Evolutionary conservation across 2,113 vertebrate species (phyloP).

Genomic region (Lepus europaeus): DNA sequence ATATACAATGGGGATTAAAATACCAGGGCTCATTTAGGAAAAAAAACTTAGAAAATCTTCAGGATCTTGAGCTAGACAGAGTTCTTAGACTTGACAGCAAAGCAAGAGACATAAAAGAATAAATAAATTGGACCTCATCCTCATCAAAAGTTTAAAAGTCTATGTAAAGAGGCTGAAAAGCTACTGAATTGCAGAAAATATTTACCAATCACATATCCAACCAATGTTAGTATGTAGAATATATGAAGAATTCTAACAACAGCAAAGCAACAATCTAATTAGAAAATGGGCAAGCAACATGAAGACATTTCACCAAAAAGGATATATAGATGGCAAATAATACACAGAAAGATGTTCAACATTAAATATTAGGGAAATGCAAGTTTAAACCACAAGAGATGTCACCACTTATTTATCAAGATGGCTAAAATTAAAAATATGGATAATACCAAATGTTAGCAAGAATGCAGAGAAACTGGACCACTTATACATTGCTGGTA

Average conservation of each 20-base stretch:
- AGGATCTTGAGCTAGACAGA: constrained; percentile 9
- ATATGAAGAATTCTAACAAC: constrained; percentile 24
- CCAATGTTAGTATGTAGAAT: constrained; percentile 24
- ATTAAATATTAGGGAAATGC: constrained; percentile 28
- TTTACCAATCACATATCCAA: not conserved
- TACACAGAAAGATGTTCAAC: constrained; percentile 1
- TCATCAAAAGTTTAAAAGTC: not conserved
- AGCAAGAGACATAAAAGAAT: constrained; percentile 43
- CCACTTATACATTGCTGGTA: not conserved
- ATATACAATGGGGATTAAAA: not conserved
- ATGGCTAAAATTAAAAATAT: constrained; percentile 49
- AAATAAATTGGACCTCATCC: not conserved
- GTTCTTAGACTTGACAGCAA: constrained; percentile 35
- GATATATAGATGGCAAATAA: constrained; percentile 18
- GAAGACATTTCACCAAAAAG: not conserved
- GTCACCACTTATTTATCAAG: not conserved
- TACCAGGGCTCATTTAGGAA: not conserved
- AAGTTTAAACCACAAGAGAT: constrained; percentile 15
- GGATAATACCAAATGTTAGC: not conserved
- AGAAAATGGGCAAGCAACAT: constrained; percentile 11
- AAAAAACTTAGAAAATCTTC: constrained; percentile 12
- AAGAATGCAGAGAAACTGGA: constrained; percentile 12
- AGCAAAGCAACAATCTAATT: constrained; percentile 16
- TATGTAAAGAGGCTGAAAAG: constrained; percentile 33
- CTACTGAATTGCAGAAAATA: not conserved